Percentiles rank a stretch among this genome's conserved stretches.
phyloP scores from a whole-genome alignment of 2,113 vertebrate genomes.

The Marcusenius ussheri region DNA sequence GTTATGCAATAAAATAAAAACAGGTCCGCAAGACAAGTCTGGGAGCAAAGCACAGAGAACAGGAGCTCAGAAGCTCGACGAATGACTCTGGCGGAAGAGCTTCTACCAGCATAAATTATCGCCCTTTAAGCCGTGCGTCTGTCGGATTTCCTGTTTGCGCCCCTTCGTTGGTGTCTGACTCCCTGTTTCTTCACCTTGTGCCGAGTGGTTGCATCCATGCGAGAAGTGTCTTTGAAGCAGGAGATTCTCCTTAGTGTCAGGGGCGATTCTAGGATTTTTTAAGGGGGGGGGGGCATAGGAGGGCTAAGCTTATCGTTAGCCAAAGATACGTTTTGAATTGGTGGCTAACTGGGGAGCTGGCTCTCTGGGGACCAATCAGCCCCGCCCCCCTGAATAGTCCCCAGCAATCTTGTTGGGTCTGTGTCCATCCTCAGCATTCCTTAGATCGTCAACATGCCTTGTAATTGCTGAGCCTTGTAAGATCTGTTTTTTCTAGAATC shows the following conservation, averaged over 20 bases:
- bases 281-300: neutral
- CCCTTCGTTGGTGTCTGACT: neutral
- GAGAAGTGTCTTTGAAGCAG: neutral
- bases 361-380: neutral
- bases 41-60: neutral
- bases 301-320: neutral
- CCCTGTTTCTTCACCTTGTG: neutral
- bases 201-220: neutral
- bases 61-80: neutral
- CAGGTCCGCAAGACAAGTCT: neutral
- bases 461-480: neutral
- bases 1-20: neutral
- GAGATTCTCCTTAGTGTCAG: neutral
- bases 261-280: neutral
- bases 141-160: neutral
- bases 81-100: neutral
- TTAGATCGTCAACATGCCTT: neutral
- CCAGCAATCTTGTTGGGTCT: neutral
- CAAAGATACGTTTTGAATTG: neutral
- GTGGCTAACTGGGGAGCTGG: neutral
- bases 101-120: neutral
- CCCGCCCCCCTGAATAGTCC: neutral
- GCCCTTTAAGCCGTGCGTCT: neutral
- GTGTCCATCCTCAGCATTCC: neutral
- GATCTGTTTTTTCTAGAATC: neutral